Evolutionary conservation across 2,888 invertebrate genomes (phyloP), one percentile per base, ranked within the genome.

Genomic region (Mimachlamys varia): DNA sequence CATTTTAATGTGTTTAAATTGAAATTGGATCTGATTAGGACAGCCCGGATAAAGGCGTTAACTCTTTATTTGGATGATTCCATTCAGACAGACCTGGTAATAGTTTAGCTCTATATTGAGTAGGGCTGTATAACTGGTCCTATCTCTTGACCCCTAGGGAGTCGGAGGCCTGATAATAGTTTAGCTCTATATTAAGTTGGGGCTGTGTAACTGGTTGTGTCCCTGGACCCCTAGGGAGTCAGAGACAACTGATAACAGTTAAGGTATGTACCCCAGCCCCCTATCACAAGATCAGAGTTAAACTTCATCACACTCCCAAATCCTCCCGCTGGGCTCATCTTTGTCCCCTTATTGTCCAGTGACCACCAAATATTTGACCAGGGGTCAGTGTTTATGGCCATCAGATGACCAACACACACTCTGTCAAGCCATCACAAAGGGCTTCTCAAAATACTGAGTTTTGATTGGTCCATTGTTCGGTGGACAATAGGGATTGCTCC

Each of bases 351-450:
- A 4, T 76, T 76, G 76, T 76, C 15, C 76, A 33, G 76, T 10
- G 76, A 76, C 76, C 76, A 76, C 76, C 76, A 76, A 76, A 27
- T 76, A 76, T 76, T 76, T 76, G 76, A 76, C 76, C 76, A 76
- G 1, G 10, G 76, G 76, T 76, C 76, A 76, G 76, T 76, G 22
- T 76, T 76, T 27, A 76, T 76, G 76, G 76, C 33, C 76, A 76
- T 76, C 76, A 13, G 27, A 76, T 76, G 27, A 27, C 76, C 27
- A 27, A 33, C 33, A 76, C 76, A 76, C 27, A 76, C 7, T 33
- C 33, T 76, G 76, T 76, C 76, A 76, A 76, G 33, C 76, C 76
- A 10, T 76, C 76, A 76, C 76, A 76, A 76, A 76, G 76, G 22
- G 76, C 76, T 33, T 76, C 76, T 76, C 76, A 27, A 76, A 76